phyloP scores from a whole-genome alignment of 1,140 invertebrate genomes.

The Drosophila parabipectinata region DNA sequence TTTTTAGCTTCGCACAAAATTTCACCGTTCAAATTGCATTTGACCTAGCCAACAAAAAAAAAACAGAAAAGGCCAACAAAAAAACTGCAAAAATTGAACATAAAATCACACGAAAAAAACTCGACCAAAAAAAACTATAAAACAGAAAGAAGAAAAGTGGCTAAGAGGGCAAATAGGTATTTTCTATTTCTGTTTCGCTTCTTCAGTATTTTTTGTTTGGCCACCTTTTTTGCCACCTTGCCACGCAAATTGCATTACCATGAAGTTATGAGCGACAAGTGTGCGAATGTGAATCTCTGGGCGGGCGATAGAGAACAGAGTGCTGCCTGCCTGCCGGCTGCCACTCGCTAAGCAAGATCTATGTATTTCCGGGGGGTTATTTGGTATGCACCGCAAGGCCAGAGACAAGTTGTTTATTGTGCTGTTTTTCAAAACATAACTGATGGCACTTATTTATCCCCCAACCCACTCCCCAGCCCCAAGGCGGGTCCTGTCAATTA shows the following conservation, averaged over 20 bases:
- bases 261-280: conserved; percentile 81
- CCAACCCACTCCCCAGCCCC: background rate
- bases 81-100: background rate
- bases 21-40: conserved; percentile 64
- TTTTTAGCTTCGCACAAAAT: conserved; percentile 46
- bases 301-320: conserved; percentile 21
- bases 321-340: conserved; percentile 5
- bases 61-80: background rate
- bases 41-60: conserved; percentile 39
- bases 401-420: conserved; percentile 42
- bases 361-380: conserved; percentile 45
- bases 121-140: conserved; percentile 1
- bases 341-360: conserved; percentile 43
- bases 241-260: conserved; percentile 62
- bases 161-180: conserved; percentile 61
- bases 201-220: conserved; percentile 22
- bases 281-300: conserved; percentile 71
- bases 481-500: conserved; percentile 15
- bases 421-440: conserved; percentile 18
- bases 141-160: conserved; percentile 33
- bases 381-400: conserved; percentile 20
- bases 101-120: conserved; percentile 13
- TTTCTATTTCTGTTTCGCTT: conserved; percentile 53
- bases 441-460: conserved; percentile 28
- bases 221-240: conserved; percentile 67